Evolutionary conservation across 1,140 invertebrate genomes (phyloP).

Genomic region (Drosophila nasuta): DNA sequence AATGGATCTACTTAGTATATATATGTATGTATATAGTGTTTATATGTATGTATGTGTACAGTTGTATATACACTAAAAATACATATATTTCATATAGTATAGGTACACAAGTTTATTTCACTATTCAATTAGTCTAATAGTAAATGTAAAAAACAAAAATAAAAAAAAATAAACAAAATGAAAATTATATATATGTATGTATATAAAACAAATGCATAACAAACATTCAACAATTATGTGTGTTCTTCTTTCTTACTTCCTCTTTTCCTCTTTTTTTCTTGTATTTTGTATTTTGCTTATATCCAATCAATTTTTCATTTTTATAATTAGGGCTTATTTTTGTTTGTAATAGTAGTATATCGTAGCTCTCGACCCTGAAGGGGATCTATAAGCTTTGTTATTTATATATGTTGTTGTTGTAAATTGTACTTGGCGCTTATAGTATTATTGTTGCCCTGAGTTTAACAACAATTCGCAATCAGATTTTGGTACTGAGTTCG

Average conservation of each 20-base stretch:
- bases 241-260: constrained; percentile 5
- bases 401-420: constrained; percentile 37
- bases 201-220: constrained; percentile 78
- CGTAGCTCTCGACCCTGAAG: constrained; percentile 5
- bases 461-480: constrained; percentile 32
- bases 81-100: constrained; percentile 54
- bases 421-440: constrained; percentile 73
- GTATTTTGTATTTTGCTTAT: constrained; percentile 22
- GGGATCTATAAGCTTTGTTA: too few relatives aligned
- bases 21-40: constrained; percentile 4
- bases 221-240: constrained; percentile 71
- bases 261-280: too few relatives aligned
- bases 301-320: constrained; percentile 46
- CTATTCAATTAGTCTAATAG: constrained; percentile 70
- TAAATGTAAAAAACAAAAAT: constrained; percentile 55
- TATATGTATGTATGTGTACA: constrained; percentile 10
- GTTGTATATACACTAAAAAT: constrained; percentile 26
- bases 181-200: constrained; percentile 15
- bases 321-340: constrained; percentile 9
- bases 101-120: constrained; percentile 80
- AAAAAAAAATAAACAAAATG: constrained; percentile 22
- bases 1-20: constrained; percentile 47
- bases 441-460: constrained; percentile 32
- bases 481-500: constrained; percentile 21
- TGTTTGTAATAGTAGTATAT: constrained; percentile 29